phyloP scores from a whole-genome alignment of 2,888 invertebrate species.

The Laothoe populi region DNA sequence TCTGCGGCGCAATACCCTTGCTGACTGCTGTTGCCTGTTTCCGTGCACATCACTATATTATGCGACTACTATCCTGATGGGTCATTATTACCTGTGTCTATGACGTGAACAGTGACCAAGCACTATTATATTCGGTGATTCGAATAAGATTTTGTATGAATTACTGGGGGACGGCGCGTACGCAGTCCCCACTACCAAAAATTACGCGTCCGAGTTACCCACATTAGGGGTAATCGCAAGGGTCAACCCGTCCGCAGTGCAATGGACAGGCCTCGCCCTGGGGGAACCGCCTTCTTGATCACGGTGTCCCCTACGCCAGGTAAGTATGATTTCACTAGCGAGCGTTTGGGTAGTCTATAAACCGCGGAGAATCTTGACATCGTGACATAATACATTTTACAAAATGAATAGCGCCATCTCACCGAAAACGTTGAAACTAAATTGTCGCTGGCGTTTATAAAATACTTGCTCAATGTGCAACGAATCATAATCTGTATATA shows the following conservation, averaged over 20 bases:
- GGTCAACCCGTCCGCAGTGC: slow-evolving; percentile 35
- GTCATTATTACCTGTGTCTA: too few relatives aligned
- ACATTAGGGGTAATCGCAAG: slow-evolving; percentile 35
- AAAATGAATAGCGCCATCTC: neutral
- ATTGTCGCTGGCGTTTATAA: neutral
- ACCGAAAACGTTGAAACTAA: neutral
- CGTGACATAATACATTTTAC: neutral
- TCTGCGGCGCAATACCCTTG: too few relatives aligned
- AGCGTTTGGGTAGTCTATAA: neutral
- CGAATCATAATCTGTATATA: too few relatives aligned
- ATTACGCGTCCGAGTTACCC: slow-evolving; percentile 36
- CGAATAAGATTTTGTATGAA: neutral
- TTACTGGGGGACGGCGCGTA: slow-evolving; percentile 34
- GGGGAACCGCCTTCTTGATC: slow-evolving; percentile 36
- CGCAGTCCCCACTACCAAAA: slow-evolving; percentile 39
- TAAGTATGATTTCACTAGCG: slow-evolving; percentile 34
- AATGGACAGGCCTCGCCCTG: slow-evolving; percentile 38
- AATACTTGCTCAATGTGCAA: too few relatives aligned
- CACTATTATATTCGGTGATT: too few relatives aligned
- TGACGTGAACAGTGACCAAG: too few relatives aligned
- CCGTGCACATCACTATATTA: too few relatives aligned
- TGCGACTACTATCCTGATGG: too few relatives aligned
- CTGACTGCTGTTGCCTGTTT: too few relatives aligned
- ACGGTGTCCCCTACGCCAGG: slow-evolving; percentile 38
- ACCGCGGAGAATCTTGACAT: slow-evolving; percentile 23